A percentile compares a stretch with the other conserved stretches of the same genome.
phyloP scores from a whole-genome alignment of 2,797 vertebrate genomes.

The Hypotaenidia okinawae region DNA sequence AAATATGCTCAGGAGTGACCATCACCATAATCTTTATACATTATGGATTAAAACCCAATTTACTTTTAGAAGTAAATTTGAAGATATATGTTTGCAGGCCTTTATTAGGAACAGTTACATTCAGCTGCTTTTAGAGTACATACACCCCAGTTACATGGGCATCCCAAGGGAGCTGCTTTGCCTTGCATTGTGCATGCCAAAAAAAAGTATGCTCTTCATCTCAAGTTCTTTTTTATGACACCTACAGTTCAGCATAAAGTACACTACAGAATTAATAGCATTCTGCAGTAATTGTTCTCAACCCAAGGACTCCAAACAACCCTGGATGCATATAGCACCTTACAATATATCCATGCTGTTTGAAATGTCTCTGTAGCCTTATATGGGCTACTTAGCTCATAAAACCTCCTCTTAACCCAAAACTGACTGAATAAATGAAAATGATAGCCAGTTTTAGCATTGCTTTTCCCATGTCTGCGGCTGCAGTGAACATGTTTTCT shows the following conservation, averaged over 20 bases:
- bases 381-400: neutral
- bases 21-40: neutral
- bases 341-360: neutral
- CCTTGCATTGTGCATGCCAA: neutral
- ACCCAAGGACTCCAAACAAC: neutral
- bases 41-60: neutral
- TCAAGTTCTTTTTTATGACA: neutral
- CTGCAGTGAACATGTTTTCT: neutral
- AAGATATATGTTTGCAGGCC: neutral
- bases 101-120: neutral
- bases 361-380: constrained; percentile 1
- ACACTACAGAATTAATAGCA: neutral
- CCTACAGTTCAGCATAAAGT: neutral
- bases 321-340: neutral
- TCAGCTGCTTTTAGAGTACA: neutral
- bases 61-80: neutral
- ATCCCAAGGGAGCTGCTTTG: neutral
- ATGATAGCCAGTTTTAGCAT: neutral
- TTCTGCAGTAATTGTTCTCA: neutral
- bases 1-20: neutral
- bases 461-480: neutral
- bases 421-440: neutral
- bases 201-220: neutral
- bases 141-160: neutral
- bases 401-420: neutral